phyloP scores from a whole-genome alignment of 2,888 invertebrate species.

The Heliconius charithonia region DNA sequence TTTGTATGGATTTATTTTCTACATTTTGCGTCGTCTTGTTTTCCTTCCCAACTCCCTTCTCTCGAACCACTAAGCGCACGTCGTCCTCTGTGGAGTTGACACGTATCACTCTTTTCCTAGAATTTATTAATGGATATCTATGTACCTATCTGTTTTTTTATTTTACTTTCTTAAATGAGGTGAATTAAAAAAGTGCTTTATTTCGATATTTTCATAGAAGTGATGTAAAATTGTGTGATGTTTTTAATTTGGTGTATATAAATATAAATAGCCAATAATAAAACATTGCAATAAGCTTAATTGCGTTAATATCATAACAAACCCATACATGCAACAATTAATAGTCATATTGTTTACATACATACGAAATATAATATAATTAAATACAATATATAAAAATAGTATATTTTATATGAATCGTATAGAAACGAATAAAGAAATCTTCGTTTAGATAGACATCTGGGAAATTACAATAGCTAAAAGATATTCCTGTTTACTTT shows the following conservation, averaged over 20 bases:
- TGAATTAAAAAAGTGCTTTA: conserved; percentile 44
- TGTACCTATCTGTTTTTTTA: conserved; percentile 75
- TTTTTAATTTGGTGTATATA: neutral
- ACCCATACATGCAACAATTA: neutral
- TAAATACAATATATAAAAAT: neutral
- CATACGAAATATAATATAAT: neutral
- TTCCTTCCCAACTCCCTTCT: conserved; percentile 88
- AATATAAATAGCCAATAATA: conserved; percentile 16
- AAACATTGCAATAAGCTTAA: neutral
- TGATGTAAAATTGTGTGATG: conserved; percentile 15
- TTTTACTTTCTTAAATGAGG: conserved; percentile 51
- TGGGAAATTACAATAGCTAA: neutral
- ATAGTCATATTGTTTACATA: neutral
- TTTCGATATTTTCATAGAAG: conserved; percentile 36
- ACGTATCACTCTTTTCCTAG: conserved; percentile 89
- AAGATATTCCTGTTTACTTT: too few relatives aligned
- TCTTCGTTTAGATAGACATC: neutral
- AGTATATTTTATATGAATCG: too few relatives aligned
- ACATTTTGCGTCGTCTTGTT: conserved; percentile 89
- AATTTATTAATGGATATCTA: conserved; percentile 84
- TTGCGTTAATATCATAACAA: neutral
- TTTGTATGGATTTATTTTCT: conserved; percentile 90
- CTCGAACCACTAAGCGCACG: conserved; percentile 89
- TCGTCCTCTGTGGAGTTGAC: conserved; percentile 89
- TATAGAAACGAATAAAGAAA: conserved; percentile 8